Evolutionary conservation across 2,888 invertebrate genomes (phyloP), one percentile per base, ranked within the genome.

Genomic region (Blera fallax): DNA sequence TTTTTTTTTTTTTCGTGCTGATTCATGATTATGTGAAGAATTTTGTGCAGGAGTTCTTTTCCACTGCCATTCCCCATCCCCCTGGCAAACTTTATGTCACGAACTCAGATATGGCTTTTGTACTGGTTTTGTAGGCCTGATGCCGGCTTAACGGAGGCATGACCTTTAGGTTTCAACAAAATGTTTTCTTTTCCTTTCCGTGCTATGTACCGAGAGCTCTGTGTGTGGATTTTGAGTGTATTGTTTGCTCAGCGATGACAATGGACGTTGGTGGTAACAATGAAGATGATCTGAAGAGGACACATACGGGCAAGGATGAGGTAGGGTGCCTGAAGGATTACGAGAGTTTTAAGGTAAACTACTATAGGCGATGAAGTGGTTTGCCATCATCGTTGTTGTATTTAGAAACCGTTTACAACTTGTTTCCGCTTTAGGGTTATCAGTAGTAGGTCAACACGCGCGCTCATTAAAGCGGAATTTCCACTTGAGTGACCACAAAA

Each of bases 21-120:
- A 73, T 78, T 83, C 78, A 83, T 69, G 67, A 78, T 73, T 72
- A 83, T 83, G 78, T 78, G 73, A 62, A 69, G 60, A 73, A 67
- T 60, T 78, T 54, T 72, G n/a, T n/a, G 72, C 50, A 65, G 27
- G 37, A 24, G 45, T 72, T 72, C 50, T 72, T 67, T n/a, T 21
- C 8, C 32, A 24, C 34, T 58, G 48, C n/a, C 32, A 14, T 27
- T 10, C n/a, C 43, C 43, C 1, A 8, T 0, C 3, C 37, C n/a
- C 37, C n/a, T 11, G 3, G 6, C 34, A 10, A 43, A 56, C 64
- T 70, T 37, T 50, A 58, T 77, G 82, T 72, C 77, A 82, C 77
- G 76, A 76, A 50, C 70, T 56, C 43, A 27, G 43, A 27, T 27
- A 65, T 65, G 52, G 24, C 43, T 58, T 64, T 56, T 77, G 52